Conservation (phyloP, 2,797 vertebrate species). For the Gymnoscopelus microlampas region DNA sequence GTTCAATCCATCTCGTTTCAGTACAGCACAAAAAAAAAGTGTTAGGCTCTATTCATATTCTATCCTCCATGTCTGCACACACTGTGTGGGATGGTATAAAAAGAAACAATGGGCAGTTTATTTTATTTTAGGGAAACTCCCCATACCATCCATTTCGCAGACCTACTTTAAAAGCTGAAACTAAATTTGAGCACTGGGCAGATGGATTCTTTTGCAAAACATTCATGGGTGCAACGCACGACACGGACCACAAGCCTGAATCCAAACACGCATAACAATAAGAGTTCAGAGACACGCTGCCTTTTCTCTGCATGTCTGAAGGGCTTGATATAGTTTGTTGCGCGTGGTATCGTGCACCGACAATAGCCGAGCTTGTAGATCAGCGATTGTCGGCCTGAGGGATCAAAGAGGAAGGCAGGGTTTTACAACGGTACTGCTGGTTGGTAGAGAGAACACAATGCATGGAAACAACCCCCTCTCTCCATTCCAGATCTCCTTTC, state of each 20-base stretch:
- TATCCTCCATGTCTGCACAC: conserved; percentile 32
- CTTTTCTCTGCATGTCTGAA: conserved; percentile 50
- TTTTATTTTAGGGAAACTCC: conserved; percentile 49
- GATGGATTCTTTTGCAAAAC: conserved; percentile 33
- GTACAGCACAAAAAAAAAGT: not conserved
- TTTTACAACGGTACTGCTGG: conserved; percentile 30
- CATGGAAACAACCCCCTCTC: conserved; percentile 40
- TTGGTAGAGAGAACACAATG: conserved; percentile 17
- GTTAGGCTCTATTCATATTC: conserved; percentile 32
- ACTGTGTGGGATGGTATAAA: conserved; percentile 35
- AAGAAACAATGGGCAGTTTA: conserved; percentile 35
- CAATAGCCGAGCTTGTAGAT: too few species aligned
- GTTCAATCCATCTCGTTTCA: conserved; percentile 2
- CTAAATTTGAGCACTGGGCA: conserved; percentile 33
- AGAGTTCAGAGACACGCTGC: conserved; percentile 47
- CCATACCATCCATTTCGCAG: conserved; percentile 37
- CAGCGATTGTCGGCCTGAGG: conserved; percentile 43
- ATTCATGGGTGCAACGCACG: conserved; percentile 23
- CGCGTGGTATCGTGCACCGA: too few species aligned
- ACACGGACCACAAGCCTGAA: conserved; percentile 63
- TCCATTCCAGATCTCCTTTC: not conserved
- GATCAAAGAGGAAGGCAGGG: conserved; percentile 53
- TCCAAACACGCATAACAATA: conserved; percentile 52
- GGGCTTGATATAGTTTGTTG: too few species aligned
- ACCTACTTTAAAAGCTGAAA: conserved; percentile 34